Base-by-base conservation (phyloP, 2,888 invertebrate genomes). In the Drosophila paucipuncta region DNA sequence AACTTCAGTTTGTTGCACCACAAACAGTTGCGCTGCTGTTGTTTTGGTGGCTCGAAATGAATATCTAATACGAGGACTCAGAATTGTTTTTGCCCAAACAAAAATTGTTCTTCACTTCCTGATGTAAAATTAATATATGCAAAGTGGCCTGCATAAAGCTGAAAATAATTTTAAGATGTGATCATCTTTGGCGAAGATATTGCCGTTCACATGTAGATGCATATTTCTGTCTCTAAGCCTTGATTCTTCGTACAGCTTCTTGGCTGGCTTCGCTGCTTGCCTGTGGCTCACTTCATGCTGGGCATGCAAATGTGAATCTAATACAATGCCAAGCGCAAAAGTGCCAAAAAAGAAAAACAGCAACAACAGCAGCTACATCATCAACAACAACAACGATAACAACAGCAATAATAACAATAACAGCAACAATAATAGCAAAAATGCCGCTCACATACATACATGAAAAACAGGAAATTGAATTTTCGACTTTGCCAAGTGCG, bases 401-500 rank as follows among this genome's bases (percentile, higher is more conserved):
- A 74, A 68, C 60, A 75, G 53, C 41, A 78, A 33, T 41, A 74
- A 18, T 37, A 63, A 28, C 28, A 63, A 39, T 10, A 43, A 22
- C 53, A 70, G 28, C 25, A 43, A 41, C 49, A 53, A 63, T 52
- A 62, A 61, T 69, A 68, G 59, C 71, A 67, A 71, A 78, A 76
- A 80, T 76, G 73, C 73, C 72, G 72, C 82, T 83, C 89, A 83
- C 88, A 88, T 85, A 83, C 82, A 83, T 75, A 76, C 69, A 84
- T 83, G 87, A 86, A 88, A 86, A 86, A 90, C 88, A 89, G 88
- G 88, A 89, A 89, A 89, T 89, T 89, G 90, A 89, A 90, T 89
- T 89, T 89, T 89, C 89, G 88, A 90, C 89, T 90, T 89, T 90
- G 90, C 78, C 90, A 90, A 90, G 83, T 86, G 89, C 85, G 89